Evolutionary conservation across 2,888 invertebrate genomes (phyloP).

Genomic region (Elegia similella): DNA sequence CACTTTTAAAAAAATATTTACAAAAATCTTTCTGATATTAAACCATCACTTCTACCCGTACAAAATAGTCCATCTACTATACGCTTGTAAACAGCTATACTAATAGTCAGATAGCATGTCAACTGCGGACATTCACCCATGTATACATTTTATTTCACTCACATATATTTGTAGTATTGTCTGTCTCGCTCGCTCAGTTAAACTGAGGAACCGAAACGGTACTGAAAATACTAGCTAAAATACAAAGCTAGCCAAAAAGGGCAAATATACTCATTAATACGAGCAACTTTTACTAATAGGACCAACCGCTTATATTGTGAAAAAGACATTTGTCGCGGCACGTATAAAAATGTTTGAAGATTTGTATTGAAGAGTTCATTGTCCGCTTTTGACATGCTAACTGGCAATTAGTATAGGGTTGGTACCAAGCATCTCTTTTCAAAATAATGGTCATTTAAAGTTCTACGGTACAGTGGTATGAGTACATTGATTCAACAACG

Average conservation of each 20-base stretch:
- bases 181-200: no score
- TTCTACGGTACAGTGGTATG: not conserved
- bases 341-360: no score
- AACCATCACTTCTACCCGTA: slow-evolving; percentile 15
- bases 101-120: not conserved
- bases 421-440: not conserved
- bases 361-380: not conserved
- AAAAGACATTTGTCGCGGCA: no score
- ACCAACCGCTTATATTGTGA: no score
- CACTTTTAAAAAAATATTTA: slow-evolving; percentile 64
- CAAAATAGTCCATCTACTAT: slow-evolving; percentile 3
- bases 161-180: no score
- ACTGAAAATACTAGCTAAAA: no score
- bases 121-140: no score
- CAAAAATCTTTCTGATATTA: slow-evolving; percentile 43
- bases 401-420: not conserved
- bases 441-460: not conserved
- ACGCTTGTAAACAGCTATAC: not conserved
- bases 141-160: no score
- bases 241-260: no score
- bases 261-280: no score
- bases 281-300: no score
- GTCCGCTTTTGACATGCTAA: not conserved
- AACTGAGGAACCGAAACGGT: no score
- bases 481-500: not conserved